Evolutionary conservation across 1,140 invertebrate species (phyloP).

Genomic region (Lanistes nyassanus): DNA sequence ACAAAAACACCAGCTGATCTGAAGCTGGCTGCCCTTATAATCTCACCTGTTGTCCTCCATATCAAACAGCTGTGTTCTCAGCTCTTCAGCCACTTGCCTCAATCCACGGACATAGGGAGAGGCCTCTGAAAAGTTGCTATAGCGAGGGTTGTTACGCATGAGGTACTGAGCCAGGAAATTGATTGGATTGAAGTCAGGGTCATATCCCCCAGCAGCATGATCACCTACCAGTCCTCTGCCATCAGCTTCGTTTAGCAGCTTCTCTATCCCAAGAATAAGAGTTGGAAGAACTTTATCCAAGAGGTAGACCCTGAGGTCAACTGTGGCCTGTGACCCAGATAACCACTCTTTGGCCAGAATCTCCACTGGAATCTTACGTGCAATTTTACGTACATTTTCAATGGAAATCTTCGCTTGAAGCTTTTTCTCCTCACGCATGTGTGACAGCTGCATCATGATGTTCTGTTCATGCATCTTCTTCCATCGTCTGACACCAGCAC

Average conservation of each 20-base stretch:
- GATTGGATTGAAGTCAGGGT: conserved; percentile 66
- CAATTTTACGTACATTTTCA: conserved; percentile 53
- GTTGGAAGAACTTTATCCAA: conserved; percentile 65
- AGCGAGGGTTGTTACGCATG: conserved; percentile 66
- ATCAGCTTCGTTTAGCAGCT: conserved; percentile 64
- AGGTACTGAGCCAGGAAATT: conserved; percentile 67
- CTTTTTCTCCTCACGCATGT: conserved; percentile 58
- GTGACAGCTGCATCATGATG: conserved; percentile 59
- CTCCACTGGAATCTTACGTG: conserved; percentile 64
- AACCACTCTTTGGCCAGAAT: conserved; percentile 65
- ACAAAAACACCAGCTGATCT: no score
- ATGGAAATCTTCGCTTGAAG: conserved; percentile 45
- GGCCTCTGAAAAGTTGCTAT: conserved; percentile 64
- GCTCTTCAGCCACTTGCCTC: conserved; percentile 61
- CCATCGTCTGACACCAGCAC: conserved; percentile 50
- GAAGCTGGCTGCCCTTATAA: no score
- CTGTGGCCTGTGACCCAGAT: conserved; percentile 56
- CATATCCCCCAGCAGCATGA: conserved; percentile 39
- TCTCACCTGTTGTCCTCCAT: conserved; percentile 65
- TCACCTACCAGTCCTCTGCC: conserved; percentile 52
- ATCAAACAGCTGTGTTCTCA: conserved; percentile 61
- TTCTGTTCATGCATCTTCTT: conserved; percentile 61
- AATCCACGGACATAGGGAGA: conserved; percentile 64
- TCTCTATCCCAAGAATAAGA: conserved; percentile 65
- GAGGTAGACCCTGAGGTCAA: conserved; percentile 62